phyloP scores from a whole-genome alignment of 2,113 vertebrate genomes.

The Naja naja region DNA sequence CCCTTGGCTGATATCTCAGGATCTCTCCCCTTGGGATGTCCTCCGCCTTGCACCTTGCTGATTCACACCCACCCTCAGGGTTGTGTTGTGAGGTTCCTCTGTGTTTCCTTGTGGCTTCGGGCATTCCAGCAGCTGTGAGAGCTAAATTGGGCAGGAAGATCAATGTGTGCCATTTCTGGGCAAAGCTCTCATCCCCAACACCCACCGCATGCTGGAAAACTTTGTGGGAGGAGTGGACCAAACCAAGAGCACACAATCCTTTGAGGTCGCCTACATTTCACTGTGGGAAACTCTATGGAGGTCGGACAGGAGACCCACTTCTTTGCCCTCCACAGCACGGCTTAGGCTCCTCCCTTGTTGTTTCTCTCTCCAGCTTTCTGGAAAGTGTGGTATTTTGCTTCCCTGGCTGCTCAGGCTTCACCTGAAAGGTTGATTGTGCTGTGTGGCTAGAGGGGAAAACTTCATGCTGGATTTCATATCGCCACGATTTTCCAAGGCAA shows the following conservation, averaged over 20 bases:
- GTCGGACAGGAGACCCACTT: not conserved
- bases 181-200: not conserved
- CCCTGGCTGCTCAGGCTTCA: not conserved
- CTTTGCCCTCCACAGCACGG: not conserved
- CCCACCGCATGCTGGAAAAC: no score
- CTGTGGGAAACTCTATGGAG: not conserved
- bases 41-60: rapidly evolving
- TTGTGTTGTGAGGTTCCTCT: not conserved
- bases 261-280: not conserved
- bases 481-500: not conserved
- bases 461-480: not conserved
- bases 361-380: not conserved
- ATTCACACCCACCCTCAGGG: not conserved
- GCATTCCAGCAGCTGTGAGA: not conserved
- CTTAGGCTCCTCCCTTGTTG: not conserved
- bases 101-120: rapidly evolving
- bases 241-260: not conserved
- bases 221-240: not conserved
- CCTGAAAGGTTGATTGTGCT: not conserved
- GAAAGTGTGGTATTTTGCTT: conserved; percentile 17
- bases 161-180: not conserved
- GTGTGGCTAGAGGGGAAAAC: not conserved
- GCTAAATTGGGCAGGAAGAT: not conserved
- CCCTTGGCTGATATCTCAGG: not conserved
- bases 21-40: not conserved